phyloP scores from a whole-genome alignment of 37 sponge, comb jelly and placozoan species.

The Theonella swinhoei region DNA sequence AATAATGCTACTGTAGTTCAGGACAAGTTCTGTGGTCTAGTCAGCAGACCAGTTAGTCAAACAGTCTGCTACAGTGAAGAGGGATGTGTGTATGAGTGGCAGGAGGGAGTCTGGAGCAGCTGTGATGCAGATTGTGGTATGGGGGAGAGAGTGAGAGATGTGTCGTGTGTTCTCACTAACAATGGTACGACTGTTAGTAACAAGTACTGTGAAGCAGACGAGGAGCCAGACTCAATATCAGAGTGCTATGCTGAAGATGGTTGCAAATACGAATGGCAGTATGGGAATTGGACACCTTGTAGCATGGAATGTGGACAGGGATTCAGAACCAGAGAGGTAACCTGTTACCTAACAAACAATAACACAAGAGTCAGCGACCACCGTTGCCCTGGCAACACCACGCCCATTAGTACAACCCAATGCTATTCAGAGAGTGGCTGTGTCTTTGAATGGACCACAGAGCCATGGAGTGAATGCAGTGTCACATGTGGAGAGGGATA shows the following conservation, averaged over 20 bases:
- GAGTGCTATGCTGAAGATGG: background rate
- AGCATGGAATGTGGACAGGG: background rate
- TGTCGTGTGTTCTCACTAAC: background rate
- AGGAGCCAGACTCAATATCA: background rate
- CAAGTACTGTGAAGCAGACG: background rate
- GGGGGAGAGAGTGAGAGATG: constrained; percentile 11
- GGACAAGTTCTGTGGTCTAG: background rate
- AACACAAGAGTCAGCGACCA: background rate
- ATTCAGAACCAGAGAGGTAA: background rate
- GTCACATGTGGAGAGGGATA: background rate
- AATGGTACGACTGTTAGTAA: background rate
- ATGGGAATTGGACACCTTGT: constrained; percentile 6
- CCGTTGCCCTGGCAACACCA: background rate
- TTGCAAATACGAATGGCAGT: constrained; percentile 9
- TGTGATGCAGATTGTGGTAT: constrained; percentile 36
- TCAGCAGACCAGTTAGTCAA: background rate
- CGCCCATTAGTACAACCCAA: background rate
- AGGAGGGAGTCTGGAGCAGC: background rate
- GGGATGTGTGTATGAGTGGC: constrained; percentile 21
- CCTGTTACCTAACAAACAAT: background rate
- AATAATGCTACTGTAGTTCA: background rate
- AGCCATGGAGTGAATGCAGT: background rate
- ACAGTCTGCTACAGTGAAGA: background rate
- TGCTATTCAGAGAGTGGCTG: background rate
- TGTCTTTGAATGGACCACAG: background rate